A percentile compares a stretch with the other conserved stretches of the same genome.
Evolutionary conservation across 64 coral and sea anemone species (phyloP).

Genomic region (Platygyra sinensis): DNA sequence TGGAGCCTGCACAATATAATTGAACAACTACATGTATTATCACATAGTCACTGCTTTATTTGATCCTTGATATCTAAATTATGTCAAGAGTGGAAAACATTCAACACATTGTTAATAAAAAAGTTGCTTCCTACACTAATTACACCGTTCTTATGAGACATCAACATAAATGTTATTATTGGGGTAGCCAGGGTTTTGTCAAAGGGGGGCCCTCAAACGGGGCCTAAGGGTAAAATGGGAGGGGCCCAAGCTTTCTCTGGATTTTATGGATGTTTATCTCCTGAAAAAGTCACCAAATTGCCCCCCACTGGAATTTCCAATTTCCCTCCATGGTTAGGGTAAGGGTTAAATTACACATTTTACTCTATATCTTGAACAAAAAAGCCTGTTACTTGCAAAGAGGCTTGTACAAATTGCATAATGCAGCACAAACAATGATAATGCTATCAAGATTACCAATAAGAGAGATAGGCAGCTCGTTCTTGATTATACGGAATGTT

Average conservation of each 20-base stretch:
- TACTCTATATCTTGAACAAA: not conserved
- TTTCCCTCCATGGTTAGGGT: constrained; percentile 1
- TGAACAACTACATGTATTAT: constrained; percentile 18
- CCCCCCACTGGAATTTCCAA: not conserved
- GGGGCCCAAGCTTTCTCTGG: constrained; percentile 6
- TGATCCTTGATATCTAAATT: constrained; percentile 31
- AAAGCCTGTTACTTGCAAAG: constrained; percentile 12
- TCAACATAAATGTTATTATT: constrained; percentile 16
- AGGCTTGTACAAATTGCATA: constrained; percentile 25
- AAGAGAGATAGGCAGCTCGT: too few species aligned
- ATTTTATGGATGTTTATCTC: not conserved
- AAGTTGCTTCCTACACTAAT: not conserved
- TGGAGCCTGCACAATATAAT: constrained; percentile 25
- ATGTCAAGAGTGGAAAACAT: not conserved
- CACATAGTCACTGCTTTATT: constrained; percentile 5
- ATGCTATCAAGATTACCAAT: constrained; percentile 58
- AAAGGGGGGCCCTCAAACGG: not conserved
- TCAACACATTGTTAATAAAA: constrained; percentile 10
- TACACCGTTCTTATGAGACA: not conserved
- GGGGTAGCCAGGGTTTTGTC: too few species aligned
- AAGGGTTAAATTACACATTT: constrained; percentile 28
- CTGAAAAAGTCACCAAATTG: too few species aligned
- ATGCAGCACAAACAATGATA: not conserved
- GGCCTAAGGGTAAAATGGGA: constrained; percentile 1
- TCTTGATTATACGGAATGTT: constrained; percentile 40